Base-by-base conservation (phyloP, 2,888 invertebrate genomes). In the Napeogenes inachia region DNA sequence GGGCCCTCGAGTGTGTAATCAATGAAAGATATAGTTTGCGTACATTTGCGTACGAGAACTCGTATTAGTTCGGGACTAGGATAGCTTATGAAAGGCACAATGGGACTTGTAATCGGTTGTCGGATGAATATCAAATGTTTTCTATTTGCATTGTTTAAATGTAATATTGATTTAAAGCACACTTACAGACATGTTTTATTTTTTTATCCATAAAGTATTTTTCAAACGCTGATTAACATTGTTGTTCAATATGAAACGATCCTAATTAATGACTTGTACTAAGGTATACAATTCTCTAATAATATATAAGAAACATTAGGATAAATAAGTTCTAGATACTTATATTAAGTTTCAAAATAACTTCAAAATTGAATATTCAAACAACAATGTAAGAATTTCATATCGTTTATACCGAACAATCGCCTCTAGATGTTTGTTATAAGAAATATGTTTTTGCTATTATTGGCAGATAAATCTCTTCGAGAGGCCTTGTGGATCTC, bases 381-480 rank as follows among this genome's bases (percentile, higher is more conserved):
- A 60, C 56, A 63, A 63, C 47, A 57, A 60, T 63, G 50, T 64
- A 56, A 58, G 45, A 61, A 56, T 61, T 63, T 32, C 47, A 33
- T 65, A 62, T 57, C 57, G 58, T 65, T 66, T 64, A 56, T 61
- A 60, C n/a, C 21, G 63, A 65, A 70, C 68, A 72, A 72, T 65
- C 68, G 75, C 78, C 78, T 80, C 73, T 71, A 79, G 77, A 73
- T 73, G 67, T 73, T 77, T 72, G 70, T 62, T 66, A 65, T 62
- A 57, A 65, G 64, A 68, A 67, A 62, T 68, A 68, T 68, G 75
- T 78, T 79, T 79, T 75, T 74, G 75, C 75, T 75, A 75, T 81
- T 81, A 86, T 85, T 80, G 77, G 76, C 70, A 76, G 80, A 81
- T 84, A 80, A 83, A 81, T 71, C 75, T 73, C 69, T 77, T 80